Conservation (phyloP, 2,888 invertebrate species). For the Eupithecia pulchellata region DNA sequence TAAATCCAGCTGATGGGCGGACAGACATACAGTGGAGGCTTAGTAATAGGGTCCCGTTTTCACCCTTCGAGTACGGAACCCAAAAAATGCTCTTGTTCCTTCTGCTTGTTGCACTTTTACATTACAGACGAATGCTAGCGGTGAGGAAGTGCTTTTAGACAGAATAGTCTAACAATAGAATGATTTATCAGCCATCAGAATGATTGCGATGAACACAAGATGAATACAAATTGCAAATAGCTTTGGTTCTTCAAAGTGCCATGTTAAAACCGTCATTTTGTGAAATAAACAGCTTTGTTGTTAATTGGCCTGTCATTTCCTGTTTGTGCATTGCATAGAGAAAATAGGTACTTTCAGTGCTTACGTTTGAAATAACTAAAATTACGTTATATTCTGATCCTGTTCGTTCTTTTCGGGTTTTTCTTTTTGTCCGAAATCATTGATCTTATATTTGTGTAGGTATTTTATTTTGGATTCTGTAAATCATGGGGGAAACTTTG, state of each 20-base stretch:
- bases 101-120: neutral
- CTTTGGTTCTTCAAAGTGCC: neutral
- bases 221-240: too few species aligned
- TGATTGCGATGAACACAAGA: too few species aligned
- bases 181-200: too few species aligned
- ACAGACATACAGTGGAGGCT: too few species aligned
- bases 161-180: conserved; percentile 19
- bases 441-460: neutral
- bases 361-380: neutral
- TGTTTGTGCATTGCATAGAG: neutral
- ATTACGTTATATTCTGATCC: neutral
- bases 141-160: neutral
- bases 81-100: too few species aligned
- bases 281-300: neutral
- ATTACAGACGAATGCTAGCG: neutral
- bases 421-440: neutral
- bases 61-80: too few species aligned
- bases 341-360: neutral
- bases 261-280: neutral
- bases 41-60: too few species aligned
- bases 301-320: neutral
- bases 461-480: neutral
- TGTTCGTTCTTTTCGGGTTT: too few species aligned
- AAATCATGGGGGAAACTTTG: neutral
- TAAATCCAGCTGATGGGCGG: too few species aligned